Percentiles rank a stretch among this genome's conserved stretches.
Conservation (phyloP, 2,797 vertebrate species). For the Falco rusticolus region DNA sequence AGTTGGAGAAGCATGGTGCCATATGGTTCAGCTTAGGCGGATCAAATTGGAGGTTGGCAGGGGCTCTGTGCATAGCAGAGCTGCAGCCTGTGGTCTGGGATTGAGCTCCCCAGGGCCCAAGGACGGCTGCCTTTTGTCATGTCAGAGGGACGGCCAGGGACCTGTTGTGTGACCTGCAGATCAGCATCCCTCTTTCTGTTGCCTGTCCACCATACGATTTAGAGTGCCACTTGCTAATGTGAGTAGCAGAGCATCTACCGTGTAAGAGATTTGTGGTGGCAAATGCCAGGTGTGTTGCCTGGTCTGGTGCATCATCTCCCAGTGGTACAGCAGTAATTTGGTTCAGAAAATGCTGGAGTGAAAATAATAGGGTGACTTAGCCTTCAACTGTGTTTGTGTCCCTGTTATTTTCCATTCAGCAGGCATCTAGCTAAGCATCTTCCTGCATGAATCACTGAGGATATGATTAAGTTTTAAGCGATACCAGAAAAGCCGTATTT, state of each 20-base stretch:
- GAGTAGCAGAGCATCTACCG: not conserved
- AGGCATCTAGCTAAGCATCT: not conserved
- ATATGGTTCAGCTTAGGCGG: not conserved
- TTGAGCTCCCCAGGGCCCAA: fast-evolving
- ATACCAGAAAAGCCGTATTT: not conserved
- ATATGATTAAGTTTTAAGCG: not conserved
- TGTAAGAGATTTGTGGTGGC: fast-evolving
- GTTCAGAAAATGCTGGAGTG: not conserved
- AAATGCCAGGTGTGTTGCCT: not conserved
- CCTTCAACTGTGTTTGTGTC: not conserved
- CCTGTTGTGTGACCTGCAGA: fast-evolving
- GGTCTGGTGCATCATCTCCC: not conserved
- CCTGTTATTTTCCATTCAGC: not conserved
- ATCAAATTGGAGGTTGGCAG: not conserved
- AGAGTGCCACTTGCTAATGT: not conserved
- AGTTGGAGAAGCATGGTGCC: fast-evolving
- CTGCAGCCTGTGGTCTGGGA: not conserved
- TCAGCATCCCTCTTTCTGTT: not conserved
- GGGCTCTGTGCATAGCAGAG: not conserved
- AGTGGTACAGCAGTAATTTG: fast-evolving
- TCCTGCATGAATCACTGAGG: not conserved
- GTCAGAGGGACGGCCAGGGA: fast-evolving
- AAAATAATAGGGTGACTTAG: not conserved
- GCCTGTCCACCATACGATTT: fast-evolving
- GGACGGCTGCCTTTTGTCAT: fast-evolving